Evolutionary conservation across 2,797 vertebrate genomes (phyloP).

Genomic region (Pogoniulus pusillus): DNA sequence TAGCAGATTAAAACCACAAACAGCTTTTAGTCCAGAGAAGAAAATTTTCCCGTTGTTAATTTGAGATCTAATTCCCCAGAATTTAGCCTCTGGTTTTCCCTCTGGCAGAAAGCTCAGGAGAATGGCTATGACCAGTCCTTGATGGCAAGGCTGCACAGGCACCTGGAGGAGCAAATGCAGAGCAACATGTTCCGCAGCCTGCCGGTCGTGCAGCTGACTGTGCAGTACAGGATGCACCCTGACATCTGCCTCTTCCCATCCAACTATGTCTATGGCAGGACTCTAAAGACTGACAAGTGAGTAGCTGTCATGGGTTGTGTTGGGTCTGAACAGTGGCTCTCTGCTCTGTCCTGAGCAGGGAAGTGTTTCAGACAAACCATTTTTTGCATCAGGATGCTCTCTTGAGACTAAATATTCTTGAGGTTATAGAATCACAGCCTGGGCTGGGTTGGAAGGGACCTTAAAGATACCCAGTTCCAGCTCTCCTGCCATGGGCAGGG

Average conservation of each 20-base stretch:
- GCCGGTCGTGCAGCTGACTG: slow-evolving; percentile 76
- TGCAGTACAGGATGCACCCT: slow-evolving; percentile 89
- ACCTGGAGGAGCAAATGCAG: slow-evolving; percentile 68
- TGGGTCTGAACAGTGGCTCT: not conserved
- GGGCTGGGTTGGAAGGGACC: no score
- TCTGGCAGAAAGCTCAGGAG: slow-evolving; percentile 81
- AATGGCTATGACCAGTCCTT: slow-evolving; percentile 84
- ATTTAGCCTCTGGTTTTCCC: not conserved
- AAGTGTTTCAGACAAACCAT: not conserved
- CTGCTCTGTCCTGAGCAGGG: not conserved
- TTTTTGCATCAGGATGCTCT: not conserved
- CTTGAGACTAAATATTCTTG: not conserved
- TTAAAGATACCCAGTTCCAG: no score
- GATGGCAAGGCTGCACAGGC: slow-evolving; percentile 81
- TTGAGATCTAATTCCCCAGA: not conserved
- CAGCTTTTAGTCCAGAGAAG: not conserved
- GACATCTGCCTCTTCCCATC: slow-evolving; percentile 88
- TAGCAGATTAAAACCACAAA: not conserved
- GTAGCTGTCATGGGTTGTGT: not conserved
- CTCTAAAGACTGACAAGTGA: slow-evolving; percentile 80
- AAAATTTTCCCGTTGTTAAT: not conserved
- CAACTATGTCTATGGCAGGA: slow-evolving; percentile 79
- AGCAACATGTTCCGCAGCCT: not conserved
- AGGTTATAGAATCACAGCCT: not conserved
- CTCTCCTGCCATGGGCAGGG: no score